These are phyloP conservation scores for Drosophila tani DNA, from an alignment of 1,140 invertebrate genomes.

Conservation along the genomic window DNA sequence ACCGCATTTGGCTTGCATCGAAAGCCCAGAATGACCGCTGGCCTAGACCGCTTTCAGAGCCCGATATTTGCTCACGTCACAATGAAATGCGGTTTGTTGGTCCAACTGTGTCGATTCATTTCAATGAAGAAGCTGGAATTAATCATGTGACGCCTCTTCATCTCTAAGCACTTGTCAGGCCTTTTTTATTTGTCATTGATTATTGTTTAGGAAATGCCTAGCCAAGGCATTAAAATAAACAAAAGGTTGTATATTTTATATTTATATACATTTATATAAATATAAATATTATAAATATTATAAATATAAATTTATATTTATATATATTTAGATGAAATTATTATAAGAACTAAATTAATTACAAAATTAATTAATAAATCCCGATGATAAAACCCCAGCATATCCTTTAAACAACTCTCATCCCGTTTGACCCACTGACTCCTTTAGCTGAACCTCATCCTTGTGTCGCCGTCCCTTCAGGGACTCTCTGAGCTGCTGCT, in stretches of 20 bases:
- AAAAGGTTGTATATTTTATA: neutral
- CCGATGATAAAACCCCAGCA: too few relatives aligned
- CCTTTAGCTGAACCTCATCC: conserved; percentile 41
- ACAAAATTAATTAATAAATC: neutral
- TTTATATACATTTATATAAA: too few relatives aligned
- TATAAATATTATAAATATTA: too few relatives aligned
- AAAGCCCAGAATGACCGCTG: too few relatives aligned
- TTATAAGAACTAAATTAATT: too few relatives aligned
- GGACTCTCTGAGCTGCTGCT: conserved; percentile 24
- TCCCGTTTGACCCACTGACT: conserved; percentile 24
- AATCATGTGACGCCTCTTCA: neutral
- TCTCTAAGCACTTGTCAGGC: neutral
- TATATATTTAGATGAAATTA: too few relatives aligned
- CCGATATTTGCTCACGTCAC: too few relatives aligned
- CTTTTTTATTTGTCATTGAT: neutral
- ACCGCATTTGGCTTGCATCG: too few relatives aligned
- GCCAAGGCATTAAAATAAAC: neutral
- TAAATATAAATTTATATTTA: too few relatives aligned
- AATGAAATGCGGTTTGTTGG: neutral
- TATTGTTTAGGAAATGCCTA: neutral
- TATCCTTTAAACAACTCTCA: neutral
- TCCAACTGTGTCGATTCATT: conserved; percentile 1
- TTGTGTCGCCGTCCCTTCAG: conserved; percentile 19
- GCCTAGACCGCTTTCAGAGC: too few relatives aligned
- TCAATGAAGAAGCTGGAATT: too few relatives aligned